Evolutionary conservation across 2,113 vertebrate species (phyloP), one percentile per base, ranked within the genome.

Genomic region (Lota lota): DNA sequence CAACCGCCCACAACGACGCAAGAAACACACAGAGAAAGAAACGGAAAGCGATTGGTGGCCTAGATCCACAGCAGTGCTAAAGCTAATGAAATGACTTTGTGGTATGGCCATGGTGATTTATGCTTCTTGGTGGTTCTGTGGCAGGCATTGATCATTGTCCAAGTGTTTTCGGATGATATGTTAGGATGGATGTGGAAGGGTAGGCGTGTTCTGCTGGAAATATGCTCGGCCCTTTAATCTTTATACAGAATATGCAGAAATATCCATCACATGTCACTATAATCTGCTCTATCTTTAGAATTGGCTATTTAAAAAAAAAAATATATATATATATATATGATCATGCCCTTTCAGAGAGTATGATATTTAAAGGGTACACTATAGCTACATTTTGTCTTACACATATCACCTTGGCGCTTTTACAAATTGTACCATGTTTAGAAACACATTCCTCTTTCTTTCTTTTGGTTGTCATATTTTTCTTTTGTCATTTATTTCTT

Each of bases 61-160:
- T 53, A 53, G 47, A 54, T 69, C 33, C 22, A 67, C 14, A 4
- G 18, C 33, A 54, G 59, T 17, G 21, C 59, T 20, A 50, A 80
- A 76, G 78, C 73, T 53, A 67, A 73, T 69, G 75, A 83, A 76
- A 76, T 78, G 74, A 68, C 78, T 64, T 15, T 67, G 68, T 62
- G n/a, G 0, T 68, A 68, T 54, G 36, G 47, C 17, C 58, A 2
- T 17, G 21, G 24, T 72, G 63, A 72, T 65, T 64, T 67, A 60
- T 22, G 18, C 63, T 57, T 65, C 24, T 56, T 68, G 79, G 80
- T 81, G 70, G 79, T 47, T 47, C 40, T 14, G 11, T 12, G 40
- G 12, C 12, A 47, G 60, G 28, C 67, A 60, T 63, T 66, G 64
- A 83, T 81, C 61, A 5, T 65, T 24, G 57, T 60, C 64, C 63